Conservation (phyloP, 2,888 invertebrate genomes). For the Sminthurides aquaticus region DNA sequence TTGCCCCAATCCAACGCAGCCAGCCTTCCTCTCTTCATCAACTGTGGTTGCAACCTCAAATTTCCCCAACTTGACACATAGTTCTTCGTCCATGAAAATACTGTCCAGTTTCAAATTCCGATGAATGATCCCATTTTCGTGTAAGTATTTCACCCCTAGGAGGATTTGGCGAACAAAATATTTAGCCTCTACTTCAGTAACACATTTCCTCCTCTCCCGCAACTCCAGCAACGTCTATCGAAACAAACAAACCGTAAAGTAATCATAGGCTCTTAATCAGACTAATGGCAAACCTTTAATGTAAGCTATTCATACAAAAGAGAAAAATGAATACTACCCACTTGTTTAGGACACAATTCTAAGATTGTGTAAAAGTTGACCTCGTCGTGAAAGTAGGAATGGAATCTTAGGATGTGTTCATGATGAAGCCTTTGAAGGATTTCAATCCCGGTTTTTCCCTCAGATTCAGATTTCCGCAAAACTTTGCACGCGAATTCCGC, state of each 20-base stretch:
- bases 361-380: constrained; percentile 90
- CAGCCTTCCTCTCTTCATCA: constrained; percentile 74
- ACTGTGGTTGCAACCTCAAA: constrained; percentile 93
- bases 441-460: constrained; percentile 85
- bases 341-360: constrained; percentile 89
- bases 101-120: constrained; percentile 97
- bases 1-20: constrained; percentile 95
- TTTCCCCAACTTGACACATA: constrained; percentile 94
- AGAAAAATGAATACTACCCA: constrained; percentile 53
- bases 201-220: constrained; percentile 86
- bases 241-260: constrained; percentile 43
- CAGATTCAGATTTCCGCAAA: constrained; percentile 85
- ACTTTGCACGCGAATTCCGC: constrained; percentile 90
- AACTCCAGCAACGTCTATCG: constrained; percentile 94
- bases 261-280: neutral
- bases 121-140: constrained; percentile 87
- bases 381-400: constrained; percentile 88
- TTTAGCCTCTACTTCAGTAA: constrained; percentile 95
- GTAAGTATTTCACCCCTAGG: constrained; percentile 84
- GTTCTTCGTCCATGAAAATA: constrained; percentile 86
- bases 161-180: constrained; percentile 94
- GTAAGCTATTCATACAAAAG: too few species aligned
- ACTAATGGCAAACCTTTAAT: neutral
- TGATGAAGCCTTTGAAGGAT: constrained; percentile 86
- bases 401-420: constrained; percentile 86